Base-by-base conservation (phyloP, 2,797 vertebrate species). In the Urosaurus nigricauda region DNA sequence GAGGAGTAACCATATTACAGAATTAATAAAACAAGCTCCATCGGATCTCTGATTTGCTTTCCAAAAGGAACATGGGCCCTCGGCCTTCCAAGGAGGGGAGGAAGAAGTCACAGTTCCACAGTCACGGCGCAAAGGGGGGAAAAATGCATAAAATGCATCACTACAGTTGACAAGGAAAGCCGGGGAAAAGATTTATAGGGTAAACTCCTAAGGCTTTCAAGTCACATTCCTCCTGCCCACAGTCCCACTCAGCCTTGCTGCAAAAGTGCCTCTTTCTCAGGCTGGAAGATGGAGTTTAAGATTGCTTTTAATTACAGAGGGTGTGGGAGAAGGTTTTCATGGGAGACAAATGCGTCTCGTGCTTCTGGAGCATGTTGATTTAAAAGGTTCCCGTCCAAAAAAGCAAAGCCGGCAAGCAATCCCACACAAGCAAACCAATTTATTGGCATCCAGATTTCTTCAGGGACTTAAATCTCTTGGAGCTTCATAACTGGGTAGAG, bases 271-370 rank as follows among this genome's bases (percentile, higher is more conserved):
- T 93, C 89, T 95, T 82, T 94, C 94, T 96, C 94, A 96, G 95
- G 95, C 93, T 93, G 90, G 89, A 79, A 94, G 95, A 95, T 94
- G 94, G 95, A 96, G 94, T 94, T 94, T 93, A 95, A 96, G 95
- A 96, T 96, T 95, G 95, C 92, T 96, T 96, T 96, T 96, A 96
- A 96, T 96, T 95, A 94, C 95, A 94, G 95, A 95, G 95, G 94
- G 94, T 95, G 94, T 96, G 95, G 95, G 95, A 95, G 95, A 95
- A 91, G 94, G 94, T 95, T 96, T 95, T 95, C 95, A 94, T 91
- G 95, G 87, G 94, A 95, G 94, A 95, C 93, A 92, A 95, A 94
- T 92, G 89, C 92, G 87, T 94, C 94, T 94, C 87, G 2, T 87
- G 93, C 94, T 93, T 94, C 90, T 87, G 95, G 93, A n/a, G 87